Percentiles rank a stretch among this genome's conserved stretches.
Evolutionary conservation across 2,888 invertebrate genomes (phyloP).

Genomic region (Drosophila tripunctata): DNA sequence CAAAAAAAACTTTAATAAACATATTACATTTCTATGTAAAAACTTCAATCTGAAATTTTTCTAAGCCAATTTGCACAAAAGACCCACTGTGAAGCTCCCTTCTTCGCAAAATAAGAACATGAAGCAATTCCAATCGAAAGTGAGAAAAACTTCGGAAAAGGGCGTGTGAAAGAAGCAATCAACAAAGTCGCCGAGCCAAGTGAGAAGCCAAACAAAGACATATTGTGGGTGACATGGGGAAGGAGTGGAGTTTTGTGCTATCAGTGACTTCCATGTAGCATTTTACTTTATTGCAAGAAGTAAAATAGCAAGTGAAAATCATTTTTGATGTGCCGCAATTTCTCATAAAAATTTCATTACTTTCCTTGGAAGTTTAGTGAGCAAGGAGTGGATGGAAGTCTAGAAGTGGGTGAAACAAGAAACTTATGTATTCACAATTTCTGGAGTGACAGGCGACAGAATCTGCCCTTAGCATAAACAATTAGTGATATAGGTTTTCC

Average conservation of each 20-base stretch:
- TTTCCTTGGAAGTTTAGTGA: neutral
- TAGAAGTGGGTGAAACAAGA: neutral
- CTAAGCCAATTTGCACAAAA: neutral
- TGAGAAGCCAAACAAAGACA: constrained; percentile 56
- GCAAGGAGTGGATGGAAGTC: neutral
- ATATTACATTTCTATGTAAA: no score
- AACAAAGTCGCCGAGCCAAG: constrained; percentile 23
- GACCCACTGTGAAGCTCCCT: neutral
- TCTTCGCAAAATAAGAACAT: neutral
- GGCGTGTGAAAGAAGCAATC: constrained; percentile 57
- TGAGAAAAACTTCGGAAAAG: constrained; percentile 2
- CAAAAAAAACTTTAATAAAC: no score
- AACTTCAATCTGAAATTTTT: neutral
- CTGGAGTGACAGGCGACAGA: neutral
- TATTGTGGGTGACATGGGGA: neutral
- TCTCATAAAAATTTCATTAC: constrained; percentile 68
- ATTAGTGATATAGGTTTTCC: constrained; percentile 9
- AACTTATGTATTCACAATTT: neutral
- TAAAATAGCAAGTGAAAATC: constrained; percentile 36
- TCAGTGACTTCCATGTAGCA: constrained; percentile 35
- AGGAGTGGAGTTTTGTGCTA: constrained; percentile 1
- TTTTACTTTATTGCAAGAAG: neutral
- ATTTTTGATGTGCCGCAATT: constrained; percentile 54
- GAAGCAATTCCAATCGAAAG: constrained; percentile 4
- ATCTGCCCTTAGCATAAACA: constrained; percentile 13